phyloP scores from a whole-genome alignment of 92 coral and sea anemone species.

The Heteractis magnifica region DNA sequence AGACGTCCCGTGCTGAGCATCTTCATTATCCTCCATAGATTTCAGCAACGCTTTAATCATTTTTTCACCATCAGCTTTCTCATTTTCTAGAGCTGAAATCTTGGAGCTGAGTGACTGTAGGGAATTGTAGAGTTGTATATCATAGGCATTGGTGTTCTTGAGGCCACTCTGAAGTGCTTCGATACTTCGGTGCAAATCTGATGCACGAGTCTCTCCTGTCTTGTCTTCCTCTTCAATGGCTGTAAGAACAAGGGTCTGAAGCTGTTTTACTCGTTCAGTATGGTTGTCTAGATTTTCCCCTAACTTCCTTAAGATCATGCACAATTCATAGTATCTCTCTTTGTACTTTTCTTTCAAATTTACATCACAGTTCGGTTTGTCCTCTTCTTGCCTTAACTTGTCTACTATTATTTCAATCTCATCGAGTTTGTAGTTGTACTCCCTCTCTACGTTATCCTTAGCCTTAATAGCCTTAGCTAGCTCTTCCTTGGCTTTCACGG shows the following conservation, averaged over 20 bases:
- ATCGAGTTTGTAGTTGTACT: constrained; percentile 1
- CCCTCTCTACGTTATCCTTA: constrained; percentile 17
- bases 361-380: constrained; percentile 4
- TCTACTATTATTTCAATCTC: constrained; percentile 13
- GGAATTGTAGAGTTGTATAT: constrained; percentile 11
- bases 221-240: constrained; percentile 18
- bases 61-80: constrained; percentile 20
- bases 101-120: constrained; percentile 10
- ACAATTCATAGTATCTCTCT: constrained; percentile 8
- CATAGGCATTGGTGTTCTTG: neutral
- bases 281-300: constrained; percentile 1
- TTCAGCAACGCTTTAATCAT: constrained; percentile 8
- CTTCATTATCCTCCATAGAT: neutral
- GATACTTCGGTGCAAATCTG: neutral
- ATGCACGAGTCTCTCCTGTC: neutral
- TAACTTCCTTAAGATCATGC: constrained; percentile 4
- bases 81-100: neutral
- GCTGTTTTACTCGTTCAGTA: neutral
- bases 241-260: constrained; percentile 3
- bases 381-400: constrained; percentile 19
- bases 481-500: constrained; percentile 25
- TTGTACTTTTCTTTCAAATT: constrained; percentile 16
- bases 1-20: neutral
- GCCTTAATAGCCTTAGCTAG: constrained; percentile 19
- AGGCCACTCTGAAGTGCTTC: neutral